Percentiles rank a stretch among this genome's conserved stretches.
Evolutionary conservation across 2,888 invertebrate species (phyloP).

Genomic region (Cremastinae sp.): DNA sequence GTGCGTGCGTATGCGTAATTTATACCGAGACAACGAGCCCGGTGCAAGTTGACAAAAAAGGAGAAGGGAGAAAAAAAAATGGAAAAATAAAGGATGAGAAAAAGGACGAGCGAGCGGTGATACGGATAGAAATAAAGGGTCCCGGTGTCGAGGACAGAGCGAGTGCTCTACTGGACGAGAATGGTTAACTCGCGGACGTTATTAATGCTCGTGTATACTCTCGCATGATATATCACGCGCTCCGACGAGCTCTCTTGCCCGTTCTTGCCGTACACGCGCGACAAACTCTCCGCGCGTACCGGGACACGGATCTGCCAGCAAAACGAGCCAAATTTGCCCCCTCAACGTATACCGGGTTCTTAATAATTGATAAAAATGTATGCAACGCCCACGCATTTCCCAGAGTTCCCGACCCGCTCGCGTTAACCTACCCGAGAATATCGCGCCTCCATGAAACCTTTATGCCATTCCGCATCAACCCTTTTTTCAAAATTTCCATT

Average conservation of each 20-base stretch:
- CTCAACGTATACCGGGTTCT: conserved; percentile 70
- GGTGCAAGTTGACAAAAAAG: conserved; percentile 43
- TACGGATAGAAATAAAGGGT: conserved; percentile 52
- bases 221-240: conserved; percentile 54
- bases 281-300: conserved; percentile 42
- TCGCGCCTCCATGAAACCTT: neutral
- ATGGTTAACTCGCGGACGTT: conserved; percentile 72
- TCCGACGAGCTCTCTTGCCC: conserved; percentile 42
- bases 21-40: conserved; percentile 53
- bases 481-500: too few relatives aligned
- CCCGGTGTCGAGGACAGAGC: conserved; percentile 29
- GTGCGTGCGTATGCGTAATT: conserved; percentile 44
- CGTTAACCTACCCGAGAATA: conserved; percentile 22
- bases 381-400: conserved; percentile 69
- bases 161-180: conserved; percentile 56
- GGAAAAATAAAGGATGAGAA: neutral
- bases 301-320: conserved; percentile 6
- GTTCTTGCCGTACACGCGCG: conserved; percentile 16
- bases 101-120: conserved; percentile 33
- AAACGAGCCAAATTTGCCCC: conserved; percentile 43
- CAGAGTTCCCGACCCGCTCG: conserved; percentile 1
- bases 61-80: conserved; percentile 10
- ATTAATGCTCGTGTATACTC: conserved; percentile 74
- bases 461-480: too few relatives aligned
- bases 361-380: conserved; percentile 80